Base-by-base conservation (phyloP, 2,113 vertebrate genomes). In the Pongo abelii region DNA sequence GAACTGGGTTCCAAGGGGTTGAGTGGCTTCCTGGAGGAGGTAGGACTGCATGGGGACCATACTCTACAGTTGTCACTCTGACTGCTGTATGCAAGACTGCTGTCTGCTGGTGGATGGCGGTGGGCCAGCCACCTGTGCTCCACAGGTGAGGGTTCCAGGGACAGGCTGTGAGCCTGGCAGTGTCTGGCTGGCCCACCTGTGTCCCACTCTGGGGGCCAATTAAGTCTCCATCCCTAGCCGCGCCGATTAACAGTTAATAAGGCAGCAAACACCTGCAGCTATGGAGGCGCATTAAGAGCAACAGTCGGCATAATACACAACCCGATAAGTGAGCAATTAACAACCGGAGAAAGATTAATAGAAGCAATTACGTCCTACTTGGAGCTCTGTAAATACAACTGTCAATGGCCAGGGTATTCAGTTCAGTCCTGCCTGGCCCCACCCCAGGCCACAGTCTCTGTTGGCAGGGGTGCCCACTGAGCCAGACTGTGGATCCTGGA, bases 261-360 rank as follows among this genome's bases (percentile, higher is more conserved):
- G 43, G 80, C 97, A 96, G 97, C 81, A 87, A 93, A 97, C 98
- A 98, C 97, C 98, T 98, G 98, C 98, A 98, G 98, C 98, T 97
- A 95, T 88, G 89, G 93, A 94, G 83, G 96, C 84, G 89, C 97
- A 98, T 98, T 97, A 97, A 98, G 98, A 98, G 98, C 98, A 97
- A 98, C 98, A 85, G 98, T 97, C 94, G 96, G 98, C 98, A 97
- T 96, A 98, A 96, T 97, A 94, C 91, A 98, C 97, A 98, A 97
- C 92, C 67, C 81, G 97, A 97, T 98, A 98, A 98, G 98, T 98
- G 98, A 98, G 98, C 98, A 98, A 98, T 99, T 98, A 98, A 94
- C 95, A 97, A 91, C 97, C 90, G 12, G 95, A 93, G 97, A 97
- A 97, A 91, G 97, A 98, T 79, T 97, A 97, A 95, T 96, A 94